phyloP scores from a whole-genome alignment of 2,113 vertebrate genomes.

The Rhynchomys soricoides region DNA sequence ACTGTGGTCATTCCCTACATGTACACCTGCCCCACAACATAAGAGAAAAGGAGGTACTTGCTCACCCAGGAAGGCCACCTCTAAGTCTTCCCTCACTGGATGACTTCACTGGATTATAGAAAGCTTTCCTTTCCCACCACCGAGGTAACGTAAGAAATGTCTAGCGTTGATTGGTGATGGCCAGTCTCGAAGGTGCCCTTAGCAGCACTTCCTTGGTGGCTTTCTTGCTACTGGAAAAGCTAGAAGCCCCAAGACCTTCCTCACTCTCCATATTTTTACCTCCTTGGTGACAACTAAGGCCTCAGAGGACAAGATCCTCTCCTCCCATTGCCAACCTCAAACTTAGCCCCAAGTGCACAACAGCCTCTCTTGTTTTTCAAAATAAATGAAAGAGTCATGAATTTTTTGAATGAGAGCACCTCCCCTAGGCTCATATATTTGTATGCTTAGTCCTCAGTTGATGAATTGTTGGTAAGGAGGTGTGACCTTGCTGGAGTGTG shows the following conservation, averaged over 20 bases:
- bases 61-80: neutral
- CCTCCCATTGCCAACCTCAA: neutral
- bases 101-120: neutral
- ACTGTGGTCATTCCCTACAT: neutral
- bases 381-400: neutral
- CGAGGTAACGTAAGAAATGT: neutral
- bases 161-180: neutral
- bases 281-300: neutral
- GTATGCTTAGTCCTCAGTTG: neutral
- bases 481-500: neutral
- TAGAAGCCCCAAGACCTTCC: neutral
- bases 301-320: neutral
- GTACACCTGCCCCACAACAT: neutral
- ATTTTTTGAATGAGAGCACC: neutral
- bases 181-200: neutral
- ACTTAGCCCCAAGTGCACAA: neutral
- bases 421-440: neutral
- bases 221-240: neutral
- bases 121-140: slow-evolving; percentile 4
- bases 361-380: neutral
- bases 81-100: neutral
- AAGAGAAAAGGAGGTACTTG: neutral
- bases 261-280: neutral
- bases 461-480: neutral
- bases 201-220: neutral